Conservation (phyloP, 2,113 vertebrate species). For the Equus przewalskii region DNA sequence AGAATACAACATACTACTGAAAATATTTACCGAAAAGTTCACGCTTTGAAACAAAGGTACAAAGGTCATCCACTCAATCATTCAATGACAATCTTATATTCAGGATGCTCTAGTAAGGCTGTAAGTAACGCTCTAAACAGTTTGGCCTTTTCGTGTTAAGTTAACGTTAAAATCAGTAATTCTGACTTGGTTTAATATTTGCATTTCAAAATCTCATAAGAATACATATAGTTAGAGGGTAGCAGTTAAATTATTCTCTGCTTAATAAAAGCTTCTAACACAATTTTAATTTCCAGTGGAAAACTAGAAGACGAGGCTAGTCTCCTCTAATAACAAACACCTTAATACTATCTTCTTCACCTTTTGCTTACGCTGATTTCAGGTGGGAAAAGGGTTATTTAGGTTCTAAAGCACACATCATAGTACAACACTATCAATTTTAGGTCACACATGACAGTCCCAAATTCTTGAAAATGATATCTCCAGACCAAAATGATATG, state of each 20-base stretch:
- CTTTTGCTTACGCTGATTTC: neutral
- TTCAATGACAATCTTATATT: neutral
- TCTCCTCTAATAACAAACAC: conserved; percentile 35
- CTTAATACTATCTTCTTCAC: neutral
- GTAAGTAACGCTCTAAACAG: neutral
- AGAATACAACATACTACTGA: neutral
- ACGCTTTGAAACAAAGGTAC: conserved; percentile 25
- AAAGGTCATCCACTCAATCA: neutral
- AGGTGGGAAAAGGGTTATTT: neutral
- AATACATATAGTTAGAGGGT: neutral
- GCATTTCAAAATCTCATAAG: conserved; percentile 44
- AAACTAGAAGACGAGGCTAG: neutral
- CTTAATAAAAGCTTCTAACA: neutral
- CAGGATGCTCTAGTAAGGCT: neutral
- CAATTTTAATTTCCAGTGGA: conserved; percentile 4
- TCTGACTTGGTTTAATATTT: conserved; percentile 42
- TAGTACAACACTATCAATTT: neutral
- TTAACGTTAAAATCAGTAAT: conserved; percentile 2
- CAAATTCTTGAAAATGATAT: conserved; percentile 1
- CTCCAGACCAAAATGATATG: neutral
- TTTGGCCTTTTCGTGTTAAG: neutral
- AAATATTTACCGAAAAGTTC: neutral
- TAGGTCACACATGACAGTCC: neutral
- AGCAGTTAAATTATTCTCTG: conserved; percentile 10
- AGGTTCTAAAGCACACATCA: neutral